Conservation (phyloP, 2,888 invertebrate genomes). For the Agrochola circellaris region DNA sequence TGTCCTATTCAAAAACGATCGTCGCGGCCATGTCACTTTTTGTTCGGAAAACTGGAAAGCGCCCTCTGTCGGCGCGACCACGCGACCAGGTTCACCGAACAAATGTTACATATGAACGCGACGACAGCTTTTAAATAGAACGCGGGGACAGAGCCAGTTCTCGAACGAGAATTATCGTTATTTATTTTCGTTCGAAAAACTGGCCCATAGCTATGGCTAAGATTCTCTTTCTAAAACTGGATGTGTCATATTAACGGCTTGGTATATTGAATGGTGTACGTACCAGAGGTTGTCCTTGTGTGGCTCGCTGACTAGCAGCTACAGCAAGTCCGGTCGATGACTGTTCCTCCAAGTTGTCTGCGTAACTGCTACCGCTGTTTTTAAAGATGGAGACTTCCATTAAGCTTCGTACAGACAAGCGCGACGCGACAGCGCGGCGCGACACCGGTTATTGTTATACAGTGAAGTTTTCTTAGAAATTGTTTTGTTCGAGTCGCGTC, state of each 20-base stretch:
- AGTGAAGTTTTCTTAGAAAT: no score
- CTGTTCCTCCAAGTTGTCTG: constrained; percentile 91
- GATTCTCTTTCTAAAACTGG: neutral
- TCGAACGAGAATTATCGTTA: neutral
- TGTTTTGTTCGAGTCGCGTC: no score
- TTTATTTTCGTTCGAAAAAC: neutral
- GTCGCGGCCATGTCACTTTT: no score
- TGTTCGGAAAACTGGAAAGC: no score
- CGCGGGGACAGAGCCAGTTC: neutral
- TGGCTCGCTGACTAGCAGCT: constrained; percentile 80
- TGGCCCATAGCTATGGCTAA: neutral
- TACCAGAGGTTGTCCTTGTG: constrained; percentile 83
- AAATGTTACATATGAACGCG: no score
- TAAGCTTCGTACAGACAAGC: no score
- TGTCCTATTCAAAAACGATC: no score
- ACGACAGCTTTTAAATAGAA: no score
- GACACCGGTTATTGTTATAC: no score
- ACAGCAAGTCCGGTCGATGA: constrained; percentile 83
- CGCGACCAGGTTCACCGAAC: no score
- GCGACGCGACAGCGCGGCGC: no score
- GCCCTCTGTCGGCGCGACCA: no score
- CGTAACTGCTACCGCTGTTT: constrained; percentile 91
- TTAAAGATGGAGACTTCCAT: neutral
- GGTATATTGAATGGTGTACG: neutral
- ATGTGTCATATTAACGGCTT: neutral